These are phyloP conservation scores for Branchinecta lindahli DNA, from an alignment of 1,140 invertebrate species.

Conservation along the genomic window DNA sequence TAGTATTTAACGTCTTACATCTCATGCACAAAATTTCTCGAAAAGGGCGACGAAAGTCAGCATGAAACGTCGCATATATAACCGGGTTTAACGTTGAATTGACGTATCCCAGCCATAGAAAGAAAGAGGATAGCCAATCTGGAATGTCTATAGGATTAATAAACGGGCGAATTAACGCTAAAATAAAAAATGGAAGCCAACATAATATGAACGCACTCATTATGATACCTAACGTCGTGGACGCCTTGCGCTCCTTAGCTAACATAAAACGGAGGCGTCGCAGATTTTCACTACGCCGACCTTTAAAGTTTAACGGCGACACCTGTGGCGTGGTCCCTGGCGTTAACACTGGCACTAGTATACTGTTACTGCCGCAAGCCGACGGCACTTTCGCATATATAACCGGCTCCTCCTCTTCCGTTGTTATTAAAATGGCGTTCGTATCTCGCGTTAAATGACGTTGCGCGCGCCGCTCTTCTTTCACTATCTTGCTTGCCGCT, in stretches of 20 bases:
- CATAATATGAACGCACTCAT: slow-evolving; percentile 92
- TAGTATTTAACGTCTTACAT: slow-evolving; percentile 68
- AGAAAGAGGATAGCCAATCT: slow-evolving; percentile 39
- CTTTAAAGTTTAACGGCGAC: neutral
- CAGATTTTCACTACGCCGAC: neutral
- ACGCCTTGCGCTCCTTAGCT: slow-evolving; percentile 81
- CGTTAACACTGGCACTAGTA: neutral
- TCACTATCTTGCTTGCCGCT: slow-evolving; percentile 62
- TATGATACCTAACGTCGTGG: slow-evolving; percentile 89
- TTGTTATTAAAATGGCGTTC: slow-evolving; percentile 24
- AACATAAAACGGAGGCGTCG: slow-evolving; percentile 48
- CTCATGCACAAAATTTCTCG: slow-evolving; percentile 74
- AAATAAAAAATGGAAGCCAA: slow-evolving; percentile 93
- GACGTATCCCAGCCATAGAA: slow-evolving; percentile 83
- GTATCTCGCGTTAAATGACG: slow-evolving; percentile 40
- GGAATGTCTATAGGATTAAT: slow-evolving; percentile 44
- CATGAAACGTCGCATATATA: slow-evolving; percentile 79
- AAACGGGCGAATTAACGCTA: slow-evolving; percentile 72
- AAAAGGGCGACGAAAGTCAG: slow-evolving; percentile 83
- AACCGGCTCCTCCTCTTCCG: neutral
- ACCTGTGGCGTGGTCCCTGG: neutral
- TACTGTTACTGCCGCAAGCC: neutral
- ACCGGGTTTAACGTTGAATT: slow-evolving; percentile 85
- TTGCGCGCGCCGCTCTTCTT: slow-evolving; percentile 67
- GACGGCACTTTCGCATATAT: neutral